A percentile compares a stretch with the other conserved stretches of the same genome.
Conservation (phyloP, 2,888 invertebrate species). For the Callinectes sapidus region DNA sequence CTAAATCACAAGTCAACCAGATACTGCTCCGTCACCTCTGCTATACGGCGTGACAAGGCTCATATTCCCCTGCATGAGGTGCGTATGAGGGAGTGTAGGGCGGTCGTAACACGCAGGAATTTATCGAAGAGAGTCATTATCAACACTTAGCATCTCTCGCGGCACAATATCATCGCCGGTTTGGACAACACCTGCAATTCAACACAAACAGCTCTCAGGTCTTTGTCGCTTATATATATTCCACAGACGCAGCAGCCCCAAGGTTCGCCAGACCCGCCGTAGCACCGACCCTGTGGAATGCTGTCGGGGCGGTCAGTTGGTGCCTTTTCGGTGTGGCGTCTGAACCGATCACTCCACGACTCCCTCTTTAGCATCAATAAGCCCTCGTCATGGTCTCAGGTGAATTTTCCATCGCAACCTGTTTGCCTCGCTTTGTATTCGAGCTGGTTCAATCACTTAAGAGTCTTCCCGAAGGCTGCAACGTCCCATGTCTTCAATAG, state of each 20-base stretch:
- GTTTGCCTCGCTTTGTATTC: neutral
- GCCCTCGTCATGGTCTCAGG: slow-evolving; percentile 31
- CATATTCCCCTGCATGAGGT: slow-evolving; percentile 3
- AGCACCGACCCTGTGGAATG: slow-evolving; percentile 18
- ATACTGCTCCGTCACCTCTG: neutral
- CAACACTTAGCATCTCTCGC: neutral
- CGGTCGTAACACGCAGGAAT: neutral
- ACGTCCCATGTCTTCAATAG: neutral
- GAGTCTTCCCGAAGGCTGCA: neutral
- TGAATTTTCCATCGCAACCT: slow-evolving; percentile 33
- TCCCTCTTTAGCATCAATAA: slow-evolving; percentile 26
- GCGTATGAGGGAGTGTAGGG: neutral
- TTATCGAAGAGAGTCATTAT: slow-evolving; percentile 14
- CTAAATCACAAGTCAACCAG: neutral
- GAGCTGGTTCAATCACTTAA: slow-evolving; percentile 11
- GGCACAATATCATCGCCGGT: neutral
- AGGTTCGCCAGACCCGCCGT: neutral
- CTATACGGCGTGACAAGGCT: neutral
- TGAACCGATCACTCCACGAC: slow-evolving; percentile 18
- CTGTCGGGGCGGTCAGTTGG: slow-evolving; percentile 5
- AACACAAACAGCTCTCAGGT: slow-evolving; percentile 12
- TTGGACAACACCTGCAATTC: slow-evolving; percentile 26
- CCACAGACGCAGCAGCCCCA: neutral
- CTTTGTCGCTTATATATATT: slow-evolving; percentile 21
- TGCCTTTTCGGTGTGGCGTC: neutral